phyloP scores from a whole-genome alignment of 2,797 vertebrate species.

The Capromys pilorides region DNA sequence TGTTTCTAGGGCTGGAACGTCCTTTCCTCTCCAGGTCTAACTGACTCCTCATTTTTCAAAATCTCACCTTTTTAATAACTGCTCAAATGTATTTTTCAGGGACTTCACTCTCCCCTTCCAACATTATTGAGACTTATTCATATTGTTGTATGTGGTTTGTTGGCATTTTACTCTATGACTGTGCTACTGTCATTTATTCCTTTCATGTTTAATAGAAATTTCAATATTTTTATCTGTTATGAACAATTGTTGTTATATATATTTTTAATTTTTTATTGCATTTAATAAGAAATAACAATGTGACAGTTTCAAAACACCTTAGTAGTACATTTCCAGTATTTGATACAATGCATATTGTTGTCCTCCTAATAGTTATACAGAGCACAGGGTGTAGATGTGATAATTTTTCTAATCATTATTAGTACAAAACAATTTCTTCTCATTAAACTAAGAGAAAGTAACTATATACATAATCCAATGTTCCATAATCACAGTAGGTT shows the following conservation, averaged over 20 bases:
- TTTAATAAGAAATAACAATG: no score
- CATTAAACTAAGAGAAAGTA: no score
- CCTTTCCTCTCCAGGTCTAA: neutral
- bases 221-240: neutral
- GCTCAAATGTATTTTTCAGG: neutral
- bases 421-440: no score
- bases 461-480: no score
- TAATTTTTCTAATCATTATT: no score
- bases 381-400: no score
- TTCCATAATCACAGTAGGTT: no score
- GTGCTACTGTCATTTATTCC: neutral
- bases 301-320: no score
- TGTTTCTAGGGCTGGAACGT: neutral
- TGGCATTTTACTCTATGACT: neutral
- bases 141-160: neutral
- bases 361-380: no score
- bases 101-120: neutral
- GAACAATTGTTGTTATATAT: neutral
- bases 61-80: conserved; percentile 14
- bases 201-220: neutral
- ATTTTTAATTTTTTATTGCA: no score
- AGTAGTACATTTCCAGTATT: no score
- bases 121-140: neutral
- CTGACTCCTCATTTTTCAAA: neutral
- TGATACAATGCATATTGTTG: no score